Base-by-base conservation (phyloP, 2,888 invertebrate species). In the Lithophane semibrunnea region DNA sequence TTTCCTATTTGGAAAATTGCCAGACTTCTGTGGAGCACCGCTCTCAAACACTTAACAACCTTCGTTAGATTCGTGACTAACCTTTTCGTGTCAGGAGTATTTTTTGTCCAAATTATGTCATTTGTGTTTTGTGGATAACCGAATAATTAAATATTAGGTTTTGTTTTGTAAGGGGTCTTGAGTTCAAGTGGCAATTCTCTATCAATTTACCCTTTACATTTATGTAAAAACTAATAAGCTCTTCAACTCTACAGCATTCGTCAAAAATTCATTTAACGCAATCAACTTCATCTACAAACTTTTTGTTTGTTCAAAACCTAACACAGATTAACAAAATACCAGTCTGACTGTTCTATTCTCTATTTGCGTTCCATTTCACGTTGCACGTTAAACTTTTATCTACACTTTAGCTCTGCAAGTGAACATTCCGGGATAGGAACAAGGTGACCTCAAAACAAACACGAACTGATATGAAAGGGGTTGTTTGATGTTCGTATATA, bases 1-100 rank as follows among this genome's bases (percentile, higher is more conserved):
- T 88, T 88, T 83, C 81, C 85, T 83, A 82, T 83, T 89, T 92
- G 93, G 92, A 82, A 77, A 60, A 70, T 79, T 88, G 92, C 93
- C 93, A 92, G 88, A 83, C 77, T 88, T 79, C 63, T 71, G 61
- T 68, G 64, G 80, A 84, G 79, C 65, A 65, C 52, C 52, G 72
- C 75, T 79, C 68, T 71, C 66, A 52, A 80, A 72, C 58, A 66
- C 56, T 54, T 83, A 78, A 80, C 71, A 72, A 71, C 49, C 66
- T 81, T 67, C 67, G 67, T 76, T 80, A 77, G 58, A 73, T 67
- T 79, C 64, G 66, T 71, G 75, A 68, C 71, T 68, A 80, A 80
- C 58, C n/a, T 76, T 49, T 80, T 74, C 72, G 54, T 70, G 71
- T 61, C 49, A 54, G 42, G 60, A 66, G 60, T 75, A 65, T 79